Evolutionary conservation across 2,113 vertebrate species (phyloP), one percentile per base, ranked within the genome.

Genomic region (Clarias gariepinus): DNA sequence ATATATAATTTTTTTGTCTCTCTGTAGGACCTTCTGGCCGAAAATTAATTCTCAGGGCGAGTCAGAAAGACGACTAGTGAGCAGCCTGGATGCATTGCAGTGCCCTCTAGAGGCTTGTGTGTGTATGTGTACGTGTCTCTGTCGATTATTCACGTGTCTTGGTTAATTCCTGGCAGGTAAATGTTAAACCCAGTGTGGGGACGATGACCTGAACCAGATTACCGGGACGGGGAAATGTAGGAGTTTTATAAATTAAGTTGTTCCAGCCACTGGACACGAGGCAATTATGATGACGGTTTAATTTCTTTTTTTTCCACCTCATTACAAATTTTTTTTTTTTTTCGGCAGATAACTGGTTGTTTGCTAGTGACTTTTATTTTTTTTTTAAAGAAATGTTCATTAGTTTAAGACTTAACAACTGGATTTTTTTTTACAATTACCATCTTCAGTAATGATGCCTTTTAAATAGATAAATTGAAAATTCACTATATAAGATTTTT

Each of bases 11-110:
- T 64, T 13, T 86, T 53, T 58, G 41, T 47, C 33, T 86, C 78
- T 82, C 55, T 74, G n/a, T 61, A 89, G 88, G 88, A 89, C 53
- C 88, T 89, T 13, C 71, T 89, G 60, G 78, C 84, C 63, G 87
- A 61, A 89, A 64, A 30, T 3, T 28, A 16, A 76, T 36, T 19
- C 28, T 52, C 23, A 68, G 47, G 60, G 61, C 52, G 19, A n/a
- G 53, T 85, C 82, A 18, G 28, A 33, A 87, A 58, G 23, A 53
- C 25, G 12, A 23, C 52, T 13, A 47, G 60, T 85, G 83, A 82
- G 28, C 41, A 85, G 57, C 33, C 52, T 68, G 47, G 53, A 86
- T 89, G 74, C 64, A 57, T 55, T 86, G n/a, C 74, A 36, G 69
- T 73, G 81, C 66, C 63, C n/a, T 78, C 3, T 77, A 53, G 10